Percentiles rank a stretch among this genome's conserved stretches.
Conservation (phyloP, 2,888 invertebrate species). For the Euclidia mi region DNA sequence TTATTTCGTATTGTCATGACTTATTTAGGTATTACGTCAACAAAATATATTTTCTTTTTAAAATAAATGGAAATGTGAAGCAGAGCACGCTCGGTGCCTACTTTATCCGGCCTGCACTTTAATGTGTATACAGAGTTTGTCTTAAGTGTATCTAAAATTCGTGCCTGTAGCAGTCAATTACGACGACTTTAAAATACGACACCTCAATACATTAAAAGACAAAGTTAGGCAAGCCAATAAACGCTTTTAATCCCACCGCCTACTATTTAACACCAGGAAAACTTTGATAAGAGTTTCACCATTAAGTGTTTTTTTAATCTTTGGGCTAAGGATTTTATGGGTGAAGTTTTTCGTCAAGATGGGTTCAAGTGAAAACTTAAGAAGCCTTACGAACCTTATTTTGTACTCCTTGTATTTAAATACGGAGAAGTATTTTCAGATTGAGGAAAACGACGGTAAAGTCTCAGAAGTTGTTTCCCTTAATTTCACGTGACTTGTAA, state of each 20-base stretch:
- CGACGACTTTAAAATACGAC: slow-evolving; percentile 70
- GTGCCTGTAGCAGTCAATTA: slow-evolving; percentile 68
- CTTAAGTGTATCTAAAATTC: slow-evolving; percentile 61
- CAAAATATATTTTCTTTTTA: neutral
- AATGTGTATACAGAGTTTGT: slow-evolving; percentile 55
- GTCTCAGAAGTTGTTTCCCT: slow-evolving; percentile 28
- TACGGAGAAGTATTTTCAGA: slow-evolving; percentile 24
- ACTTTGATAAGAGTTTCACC: slow-evolving; percentile 59
- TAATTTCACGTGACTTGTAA: slow-evolving; percentile 30
- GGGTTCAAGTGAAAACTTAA: slow-evolving; percentile 57
- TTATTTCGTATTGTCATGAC: no score
- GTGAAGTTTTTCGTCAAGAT: slow-evolving; percentile 55
- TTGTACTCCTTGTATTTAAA: slow-evolving; percentile 45
- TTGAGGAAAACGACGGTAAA: slow-evolving; percentile 26
- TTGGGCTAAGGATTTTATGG: slow-evolving; percentile 55
- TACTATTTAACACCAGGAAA: slow-evolving; percentile 66
- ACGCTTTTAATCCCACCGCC: slow-evolving; percentile 61
- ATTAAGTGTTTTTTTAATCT: slow-evolving; percentile 60
- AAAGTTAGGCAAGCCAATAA: slow-evolving; percentile 72
- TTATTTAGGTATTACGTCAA: no score
- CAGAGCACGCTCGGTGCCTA: slow-evolving; percentile 36
- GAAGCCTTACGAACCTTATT: slow-evolving; percentile 40
- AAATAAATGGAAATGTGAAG: neutral
- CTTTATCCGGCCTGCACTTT: slow-evolving; percentile 55
- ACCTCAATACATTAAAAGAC: slow-evolving; percentile 70